Percentiles rank a stretch among this genome's conserved stretches.
Evolutionary conservation across 1,140 invertebrate genomes (phyloP).

Genomic region (Sinella curviseta): DNA sequence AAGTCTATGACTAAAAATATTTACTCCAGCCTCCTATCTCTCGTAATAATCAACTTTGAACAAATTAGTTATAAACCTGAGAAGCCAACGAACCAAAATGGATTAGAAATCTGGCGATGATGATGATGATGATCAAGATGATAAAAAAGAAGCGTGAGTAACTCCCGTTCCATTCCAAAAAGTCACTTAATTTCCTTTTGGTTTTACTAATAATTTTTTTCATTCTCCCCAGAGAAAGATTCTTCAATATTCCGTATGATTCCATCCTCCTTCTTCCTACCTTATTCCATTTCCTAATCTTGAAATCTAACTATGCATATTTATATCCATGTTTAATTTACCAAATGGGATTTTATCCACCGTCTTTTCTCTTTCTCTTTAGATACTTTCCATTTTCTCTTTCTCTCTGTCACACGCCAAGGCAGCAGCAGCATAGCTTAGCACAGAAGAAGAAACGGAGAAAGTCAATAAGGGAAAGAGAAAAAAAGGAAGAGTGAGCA

Average conservation of each 20-base stretch:
- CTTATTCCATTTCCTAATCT: neutral
- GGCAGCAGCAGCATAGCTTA: neutral
- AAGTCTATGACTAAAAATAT: too few species aligned
- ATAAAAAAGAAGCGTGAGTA: neutral
- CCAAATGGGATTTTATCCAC: slow-evolving; percentile 40
- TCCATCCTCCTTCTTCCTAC: neutral
- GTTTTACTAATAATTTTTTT: too few species aligned
- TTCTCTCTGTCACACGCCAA: neutral
- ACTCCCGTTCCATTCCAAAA: too few species aligned
- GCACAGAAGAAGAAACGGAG: too few species aligned
- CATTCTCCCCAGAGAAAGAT: neutral
- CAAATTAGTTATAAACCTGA: neutral
- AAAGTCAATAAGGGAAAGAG: neutral
- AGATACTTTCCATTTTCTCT: neutral
- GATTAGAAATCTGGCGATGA: too few species aligned
- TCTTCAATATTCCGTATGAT: neutral
- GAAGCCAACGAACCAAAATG: too few species aligned
- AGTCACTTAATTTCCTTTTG: too few species aligned
- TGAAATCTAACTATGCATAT: neutral
- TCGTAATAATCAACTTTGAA: neutral
- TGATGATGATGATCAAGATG: too few species aligned
- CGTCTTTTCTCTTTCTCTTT: neutral
- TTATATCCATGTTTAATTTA: slow-evolving; percentile 36
- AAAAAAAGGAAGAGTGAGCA: neutral
- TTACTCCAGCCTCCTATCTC: too few species aligned